phyloP scores from a whole-genome alignment of 2,113 vertebrate species.

The Ictidomys tridecemlineatus region DNA sequence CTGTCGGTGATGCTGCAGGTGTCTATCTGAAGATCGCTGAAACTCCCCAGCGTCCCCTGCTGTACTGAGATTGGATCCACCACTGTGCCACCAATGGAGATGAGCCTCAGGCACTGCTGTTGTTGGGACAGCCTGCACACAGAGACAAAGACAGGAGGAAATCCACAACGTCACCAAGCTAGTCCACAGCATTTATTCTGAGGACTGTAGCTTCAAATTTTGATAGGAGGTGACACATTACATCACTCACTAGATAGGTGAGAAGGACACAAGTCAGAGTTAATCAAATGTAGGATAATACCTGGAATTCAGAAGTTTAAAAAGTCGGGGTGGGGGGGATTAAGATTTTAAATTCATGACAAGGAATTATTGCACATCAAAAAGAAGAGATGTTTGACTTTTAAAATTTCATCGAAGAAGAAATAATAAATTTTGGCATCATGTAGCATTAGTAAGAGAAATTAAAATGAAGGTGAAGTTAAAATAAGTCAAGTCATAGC shows the following conservation, averaged over 20 bases:
- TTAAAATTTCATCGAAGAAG: neutral
- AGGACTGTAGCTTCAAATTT: neutral
- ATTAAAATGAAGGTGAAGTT: neutral
- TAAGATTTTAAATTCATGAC: neutral
- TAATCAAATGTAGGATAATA: neutral
- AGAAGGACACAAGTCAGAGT: neutral
- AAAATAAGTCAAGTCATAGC: neutral
- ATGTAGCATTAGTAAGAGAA: neutral
- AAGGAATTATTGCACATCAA: neutral
- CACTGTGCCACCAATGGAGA: slow-evolving; percentile 88
- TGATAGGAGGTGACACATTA: neutral
- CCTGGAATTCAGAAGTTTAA: neutral
- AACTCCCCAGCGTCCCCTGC: slow-evolving; percentile 91
- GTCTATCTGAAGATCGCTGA: slow-evolving; percentile 94
- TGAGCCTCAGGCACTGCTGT: slow-evolving; percentile 91
- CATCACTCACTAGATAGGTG: neutral
- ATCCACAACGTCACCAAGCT: neutral
- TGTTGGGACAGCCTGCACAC: slow-evolving; percentile 90
- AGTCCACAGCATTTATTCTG: neutral
- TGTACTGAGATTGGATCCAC: slow-evolving; percentile 94
- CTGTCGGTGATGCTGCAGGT: slow-evolving; percentile 95
- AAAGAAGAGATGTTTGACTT: neutral
- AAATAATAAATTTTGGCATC: neutral
- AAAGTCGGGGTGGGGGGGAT: neutral
- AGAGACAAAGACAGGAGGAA: neutral